A percentile compares a stretch with the other conserved stretches of the same genome.
Conservation (phyloP, 2,797 vertebrate genomes). For the Pterois miles region DNA sequence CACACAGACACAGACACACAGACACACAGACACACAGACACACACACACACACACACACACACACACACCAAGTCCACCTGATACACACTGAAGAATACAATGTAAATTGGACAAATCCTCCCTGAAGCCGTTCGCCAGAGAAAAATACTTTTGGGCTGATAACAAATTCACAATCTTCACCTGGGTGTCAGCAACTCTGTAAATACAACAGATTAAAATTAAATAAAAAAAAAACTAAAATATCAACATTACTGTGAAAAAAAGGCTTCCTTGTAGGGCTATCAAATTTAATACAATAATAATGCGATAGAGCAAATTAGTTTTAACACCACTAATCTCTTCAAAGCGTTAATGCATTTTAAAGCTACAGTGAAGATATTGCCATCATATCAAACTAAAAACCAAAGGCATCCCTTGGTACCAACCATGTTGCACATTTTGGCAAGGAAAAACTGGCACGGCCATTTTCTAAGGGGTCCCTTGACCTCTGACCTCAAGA, state of each 20-base stretch:
- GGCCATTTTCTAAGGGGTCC: too few relatives aligned
- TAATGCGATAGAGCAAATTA: too few relatives aligned
- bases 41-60: not conserved
- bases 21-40: not conserved
- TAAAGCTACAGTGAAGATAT: too few relatives aligned
- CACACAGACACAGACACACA: not conserved
- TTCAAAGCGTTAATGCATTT: too few relatives aligned
- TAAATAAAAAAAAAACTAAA: not conserved
- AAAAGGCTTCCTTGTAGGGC: not conserved
- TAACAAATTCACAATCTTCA: conserved; percentile 2
- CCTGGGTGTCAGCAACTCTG: not conserved
- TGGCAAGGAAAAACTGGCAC: too few relatives aligned
- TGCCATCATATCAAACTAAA: too few relatives aligned
- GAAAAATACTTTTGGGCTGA: not conserved
- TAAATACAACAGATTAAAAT: not conserved
- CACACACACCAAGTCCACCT: not conserved
- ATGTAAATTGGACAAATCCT: conserved; percentile 9
- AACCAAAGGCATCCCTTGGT: too few relatives aligned
- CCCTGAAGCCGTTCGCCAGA: conserved; percentile 1
- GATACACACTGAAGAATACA: conserved; percentile 30
- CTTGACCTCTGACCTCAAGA: too few relatives aligned
- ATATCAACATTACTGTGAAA: not conserved
- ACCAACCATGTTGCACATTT: too few relatives aligned
- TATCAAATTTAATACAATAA: too few relatives aligned
- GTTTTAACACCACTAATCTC: too few relatives aligned